Conservation (phyloP, 2,113 vertebrate genomes). For the Mionectes macconnelli region DNA sequence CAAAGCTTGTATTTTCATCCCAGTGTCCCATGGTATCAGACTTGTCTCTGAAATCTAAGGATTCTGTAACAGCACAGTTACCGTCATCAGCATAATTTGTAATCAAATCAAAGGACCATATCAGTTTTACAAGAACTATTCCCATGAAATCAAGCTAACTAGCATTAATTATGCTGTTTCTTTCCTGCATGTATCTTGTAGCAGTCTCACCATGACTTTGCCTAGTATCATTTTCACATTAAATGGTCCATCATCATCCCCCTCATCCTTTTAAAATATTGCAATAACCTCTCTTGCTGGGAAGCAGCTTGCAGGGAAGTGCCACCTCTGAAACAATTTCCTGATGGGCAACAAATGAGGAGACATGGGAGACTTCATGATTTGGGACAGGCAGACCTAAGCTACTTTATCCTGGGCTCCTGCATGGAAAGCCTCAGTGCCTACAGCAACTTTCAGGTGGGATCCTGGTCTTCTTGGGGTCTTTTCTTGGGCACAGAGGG, state of each 20-base stretch:
- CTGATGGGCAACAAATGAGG: background rate
- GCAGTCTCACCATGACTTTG: constrained; percentile 27
- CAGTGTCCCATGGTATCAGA: background rate
- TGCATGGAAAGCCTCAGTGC: background rate
- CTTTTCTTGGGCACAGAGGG: background rate
- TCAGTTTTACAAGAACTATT: constrained; percentile 35
- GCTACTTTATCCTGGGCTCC: background rate
- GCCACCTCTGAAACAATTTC: background rate
- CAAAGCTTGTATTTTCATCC: background rate
- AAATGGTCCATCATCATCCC: background rate
- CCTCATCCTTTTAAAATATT: background rate
- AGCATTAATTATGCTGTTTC: constrained; percentile 52
- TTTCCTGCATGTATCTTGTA: constrained; percentile 37
- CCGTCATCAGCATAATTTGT: constrained; percentile 50
- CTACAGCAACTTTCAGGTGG: background rate
- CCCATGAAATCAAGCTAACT: constrained; percentile 53
- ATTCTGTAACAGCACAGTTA: constrained; percentile 36
- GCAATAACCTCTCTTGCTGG: background rate
- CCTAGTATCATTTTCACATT: constrained; percentile 25
- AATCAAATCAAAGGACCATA: constrained; percentile 56
- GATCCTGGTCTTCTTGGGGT: background rate
- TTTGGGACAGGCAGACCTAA: background rate
- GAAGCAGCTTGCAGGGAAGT: background rate
- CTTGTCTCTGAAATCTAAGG: constrained; percentile 34
- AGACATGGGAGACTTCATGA: background rate